These are phyloP conservation scores for Ascidia mentula DNA, from an alignment of 23 tunicate species.

Conservation along the genomic window DNA sequence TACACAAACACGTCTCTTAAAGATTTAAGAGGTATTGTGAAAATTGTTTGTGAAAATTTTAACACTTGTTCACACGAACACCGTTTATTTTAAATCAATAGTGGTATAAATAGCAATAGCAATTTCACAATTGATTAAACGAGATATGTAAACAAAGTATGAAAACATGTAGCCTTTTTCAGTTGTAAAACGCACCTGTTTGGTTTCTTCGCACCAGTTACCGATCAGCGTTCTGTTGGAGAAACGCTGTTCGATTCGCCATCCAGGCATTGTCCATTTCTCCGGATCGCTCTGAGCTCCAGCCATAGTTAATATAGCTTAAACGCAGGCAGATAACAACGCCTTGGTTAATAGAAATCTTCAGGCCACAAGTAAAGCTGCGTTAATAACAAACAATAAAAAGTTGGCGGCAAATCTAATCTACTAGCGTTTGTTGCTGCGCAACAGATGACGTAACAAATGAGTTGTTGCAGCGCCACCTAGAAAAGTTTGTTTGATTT, in stretches of 20 bases:
- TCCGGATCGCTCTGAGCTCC: slow-evolving; percentile 71
- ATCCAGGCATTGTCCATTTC: slow-evolving; percentile 91
- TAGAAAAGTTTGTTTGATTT: not conserved
- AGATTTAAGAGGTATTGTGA: too few relatives aligned
- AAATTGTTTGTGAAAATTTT: too few relatives aligned
- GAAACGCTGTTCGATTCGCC: slow-evolving; percentile 80
- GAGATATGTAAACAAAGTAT: too few relatives aligned
- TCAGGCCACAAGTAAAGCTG: not conserved
- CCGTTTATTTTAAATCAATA: too few relatives aligned
- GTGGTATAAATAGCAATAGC: too few relatives aligned
- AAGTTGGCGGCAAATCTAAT: not conserved
- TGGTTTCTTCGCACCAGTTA: slow-evolving; percentile 87
- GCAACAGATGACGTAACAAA: not conserved
- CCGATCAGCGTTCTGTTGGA: slow-evolving; percentile 77
- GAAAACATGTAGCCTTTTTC: too few relatives aligned
- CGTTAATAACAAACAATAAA: not conserved
- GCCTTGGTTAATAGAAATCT: too few relatives aligned
- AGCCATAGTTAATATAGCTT: slow-evolving; percentile 24
- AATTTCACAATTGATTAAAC: too few relatives aligned
- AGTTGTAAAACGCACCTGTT: slow-evolving; percentile 32
- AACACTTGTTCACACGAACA: too few relatives aligned
- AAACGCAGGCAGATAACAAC: not conserved
- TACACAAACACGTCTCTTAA: too few relatives aligned
- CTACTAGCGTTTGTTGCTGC: not conserved
- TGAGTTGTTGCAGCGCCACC: not conserved